Evolutionary conservation across 2,797 vertebrate genomes (phyloP).

Genomic region (Aeoliscus strigatus): DNA sequence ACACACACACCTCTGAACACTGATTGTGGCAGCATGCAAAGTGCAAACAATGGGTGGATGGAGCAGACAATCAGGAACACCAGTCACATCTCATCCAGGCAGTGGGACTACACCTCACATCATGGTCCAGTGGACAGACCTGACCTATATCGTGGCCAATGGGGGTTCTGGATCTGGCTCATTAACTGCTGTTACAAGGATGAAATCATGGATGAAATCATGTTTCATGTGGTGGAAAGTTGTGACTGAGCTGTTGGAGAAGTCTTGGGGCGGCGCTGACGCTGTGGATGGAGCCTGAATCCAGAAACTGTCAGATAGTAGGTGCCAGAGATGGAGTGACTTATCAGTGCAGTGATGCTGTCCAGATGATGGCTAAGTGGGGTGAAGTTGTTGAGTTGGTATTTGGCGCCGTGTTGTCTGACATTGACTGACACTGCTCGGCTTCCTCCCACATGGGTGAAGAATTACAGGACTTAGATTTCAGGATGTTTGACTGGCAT

Average conservation of each 20-base stretch:
- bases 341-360: neutral
- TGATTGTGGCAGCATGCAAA: constrained; percentile 6
- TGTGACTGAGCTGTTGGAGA: neutral
- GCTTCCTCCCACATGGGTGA: neutral
- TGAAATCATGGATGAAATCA: constrained; percentile 52
- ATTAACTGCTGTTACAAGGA: constrained; percentile 35
- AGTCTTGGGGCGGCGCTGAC: no score
- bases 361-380: neutral
- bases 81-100: constrained; percentile 10
- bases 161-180: constrained; percentile 41
- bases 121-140: constrained; percentile 45
- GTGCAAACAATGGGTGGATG: constrained; percentile 6
- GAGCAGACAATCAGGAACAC: constrained; percentile 8
- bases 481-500: constrained; percentile 12
- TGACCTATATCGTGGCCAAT: constrained; percentile 56
- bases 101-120: constrained; percentile 6
- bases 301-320: constrained; percentile 10
- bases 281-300: neutral
- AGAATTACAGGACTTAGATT: constrained; percentile 14
- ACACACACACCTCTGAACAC: neutral
- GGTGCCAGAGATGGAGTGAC: constrained; percentile 2
- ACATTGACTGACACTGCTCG: constrained; percentile 14
- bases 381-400: constrained; percentile 7
- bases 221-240: constrained; percentile 17
- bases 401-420: constrained; percentile 10